Evolutionary conservation across 1,140 invertebrate genomes (phyloP).

Genomic region (Eueides isabella): DNA sequence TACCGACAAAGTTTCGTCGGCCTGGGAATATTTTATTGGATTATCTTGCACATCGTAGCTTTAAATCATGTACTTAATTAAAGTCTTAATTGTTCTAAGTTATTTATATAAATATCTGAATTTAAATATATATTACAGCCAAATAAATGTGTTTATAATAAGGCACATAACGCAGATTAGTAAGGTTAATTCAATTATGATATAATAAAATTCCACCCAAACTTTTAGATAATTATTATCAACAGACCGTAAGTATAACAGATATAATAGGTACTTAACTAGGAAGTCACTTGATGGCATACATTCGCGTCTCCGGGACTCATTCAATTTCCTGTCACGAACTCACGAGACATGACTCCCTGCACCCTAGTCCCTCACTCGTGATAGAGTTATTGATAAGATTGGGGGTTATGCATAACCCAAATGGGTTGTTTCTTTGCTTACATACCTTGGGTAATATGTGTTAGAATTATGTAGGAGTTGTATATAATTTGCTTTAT

Average conservation of each 20-base stretch:
- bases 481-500: no score
- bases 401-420: slow-evolving; percentile 24
- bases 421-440: neutral
- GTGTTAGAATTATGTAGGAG: no score
- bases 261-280: slow-evolving; percentile 34
- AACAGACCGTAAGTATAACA: neutral
- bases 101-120: neutral
- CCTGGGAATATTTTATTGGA: slow-evolving; percentile 18
- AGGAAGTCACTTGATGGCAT: slow-evolving; percentile 63
- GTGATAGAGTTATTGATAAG: slow-evolving; percentile 54
- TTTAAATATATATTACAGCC: neutral
- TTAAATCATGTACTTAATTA: neutral
- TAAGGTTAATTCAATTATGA: no score
- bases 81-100: neutral
- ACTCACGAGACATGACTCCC: slow-evolving; percentile 43
- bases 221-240: no score
- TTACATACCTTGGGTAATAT: neutral
- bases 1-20: neutral
- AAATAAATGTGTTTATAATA: no score
- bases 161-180: no score
- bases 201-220: no score
- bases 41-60: neutral
- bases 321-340: slow-evolving; percentile 71
- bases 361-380: slow-evolving; percentile 33
- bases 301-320: slow-evolving; percentile 59